Base-by-base conservation (phyloP, 1,140 invertebrate genomes). In the Tyrophagus putrescentiae region DNA sequence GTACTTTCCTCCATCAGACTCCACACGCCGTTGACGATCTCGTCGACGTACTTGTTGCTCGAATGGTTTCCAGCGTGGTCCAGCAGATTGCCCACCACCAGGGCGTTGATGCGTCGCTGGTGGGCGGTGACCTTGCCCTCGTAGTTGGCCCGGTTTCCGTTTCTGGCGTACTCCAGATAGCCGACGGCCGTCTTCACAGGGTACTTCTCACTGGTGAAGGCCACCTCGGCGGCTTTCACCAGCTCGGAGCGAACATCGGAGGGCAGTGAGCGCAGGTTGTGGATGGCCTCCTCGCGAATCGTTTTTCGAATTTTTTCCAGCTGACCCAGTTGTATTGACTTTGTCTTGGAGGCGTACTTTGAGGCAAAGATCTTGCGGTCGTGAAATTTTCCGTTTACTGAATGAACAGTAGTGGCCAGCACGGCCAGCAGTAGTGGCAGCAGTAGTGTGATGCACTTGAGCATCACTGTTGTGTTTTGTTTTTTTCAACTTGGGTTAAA, bases 11-110 rank as follows among this genome's bases (percentile, higher is more conserved):
- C 57, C 18, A 59, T n/a, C 29, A 59, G 54, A 18, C 54, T n/a
- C 57, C 57, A 59, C 11, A 59, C n/a, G 6, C 57, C 57, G 31
- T 59, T 57, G 7, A 31, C 53, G 33, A 59, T 59, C 59, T 59
- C 56, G 31, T 59, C 31, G 45, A 59, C 29, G 33, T 59, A 59
- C 28, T 54, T 54, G 36, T 13, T 13, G 21, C 36, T 39, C 13
- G 36, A 13, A 13, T 39, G 13, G 36, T 39, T 39, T 13, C 21
- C 13, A 13, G 13, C 36, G 21, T 21, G 36, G 13, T 39, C 36
- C 36, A 39, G 36, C 21, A 39, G 36, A 39, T 39, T 39, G 36
- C 36, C 36, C 13, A 39, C 21, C 13, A 39, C 36, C 36, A 39
- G 36, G 21, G 13, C 13, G 36, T 13, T 21, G 21, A 39, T 39